Percentiles rank a stretch among this genome's conserved stretches.
Conservation (phyloP, 2,113 vertebrate species). For the Benitochromis conjunctus region DNA sequence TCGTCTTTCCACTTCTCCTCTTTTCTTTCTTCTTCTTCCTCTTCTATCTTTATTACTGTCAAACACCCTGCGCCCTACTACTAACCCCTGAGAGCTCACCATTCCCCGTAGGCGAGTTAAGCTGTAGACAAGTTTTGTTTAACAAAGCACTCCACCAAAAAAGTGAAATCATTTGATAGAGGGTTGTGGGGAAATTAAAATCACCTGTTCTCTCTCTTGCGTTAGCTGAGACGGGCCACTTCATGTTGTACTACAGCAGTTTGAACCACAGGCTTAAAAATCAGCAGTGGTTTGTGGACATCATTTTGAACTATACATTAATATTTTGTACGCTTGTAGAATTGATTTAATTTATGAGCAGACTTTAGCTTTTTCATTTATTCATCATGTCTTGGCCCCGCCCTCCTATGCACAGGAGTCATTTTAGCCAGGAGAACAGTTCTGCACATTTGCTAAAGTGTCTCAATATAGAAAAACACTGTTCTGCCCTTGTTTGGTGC, state of each 20-base stretch:
- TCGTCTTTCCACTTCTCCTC: background rate
- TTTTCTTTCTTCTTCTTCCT: conserved; percentile 1
- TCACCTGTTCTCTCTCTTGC: conserved; percentile 53
- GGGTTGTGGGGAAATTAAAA: conserved; percentile 30
- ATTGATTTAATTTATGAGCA: background rate
- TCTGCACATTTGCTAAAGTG: background rate
- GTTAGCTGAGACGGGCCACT: conserved; percentile 25
- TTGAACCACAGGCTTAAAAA: background rate
- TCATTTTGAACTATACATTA: background rate
- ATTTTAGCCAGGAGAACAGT: conserved; percentile 28
- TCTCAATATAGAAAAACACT: background rate
- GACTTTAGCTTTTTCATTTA: background rate
- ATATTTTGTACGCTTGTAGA: background rate
- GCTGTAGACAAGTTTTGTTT: conserved; percentile 4
- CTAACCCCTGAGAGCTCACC: conserved; percentile 48
- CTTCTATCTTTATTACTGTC: background rate
- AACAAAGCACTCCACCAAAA: conserved; percentile 60
- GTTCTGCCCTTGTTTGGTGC: background rate
- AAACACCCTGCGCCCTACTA: conserved; percentile 16
- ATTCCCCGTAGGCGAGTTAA: conserved; percentile 41
- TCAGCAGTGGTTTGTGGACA: background rate
- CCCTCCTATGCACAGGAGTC: conserved; percentile 12
- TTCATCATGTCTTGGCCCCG: conserved; percentile 19
- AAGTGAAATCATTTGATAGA: conserved; percentile 62
- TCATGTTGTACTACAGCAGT: background rate